A percentile compares a stretch with the other conserved stretches of the same genome.
phyloP scores from a whole-genome alignment of 2,113 vertebrate genomes.

The Isurus oxyrinchus region DNA sequence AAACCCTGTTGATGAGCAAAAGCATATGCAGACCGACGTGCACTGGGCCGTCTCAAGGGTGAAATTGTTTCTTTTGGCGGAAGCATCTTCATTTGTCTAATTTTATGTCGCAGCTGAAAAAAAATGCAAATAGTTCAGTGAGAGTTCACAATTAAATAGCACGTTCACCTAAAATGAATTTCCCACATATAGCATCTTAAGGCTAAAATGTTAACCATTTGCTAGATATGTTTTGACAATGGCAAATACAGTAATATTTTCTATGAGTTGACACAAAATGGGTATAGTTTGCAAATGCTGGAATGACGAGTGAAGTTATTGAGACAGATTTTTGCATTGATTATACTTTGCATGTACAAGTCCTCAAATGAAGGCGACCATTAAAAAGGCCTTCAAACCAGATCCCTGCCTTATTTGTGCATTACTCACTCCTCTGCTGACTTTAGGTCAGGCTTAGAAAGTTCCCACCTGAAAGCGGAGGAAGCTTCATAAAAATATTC shows the following conservation, averaged over 20 bases:
- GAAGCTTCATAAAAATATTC: neutral
- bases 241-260: neutral
- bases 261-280: neutral
- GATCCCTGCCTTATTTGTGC: neutral
- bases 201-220: neutral
- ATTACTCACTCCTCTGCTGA: neutral
- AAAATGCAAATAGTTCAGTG: neutral
- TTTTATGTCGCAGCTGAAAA: constrained; percentile 64
- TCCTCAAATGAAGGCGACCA: neutral
- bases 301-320: neutral
- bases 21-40: constrained; percentile 81
- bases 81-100: constrained; percentile 57
- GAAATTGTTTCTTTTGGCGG: constrained; percentile 45
- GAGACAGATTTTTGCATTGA: neutral
- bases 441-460: neutral
- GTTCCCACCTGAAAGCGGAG: neutral
- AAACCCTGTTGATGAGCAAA: constrained; percentile 89
- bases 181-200: neutral
- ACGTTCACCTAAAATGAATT: neutral
- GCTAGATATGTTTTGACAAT: neutral
- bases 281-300: neutral
- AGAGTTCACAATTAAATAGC: neutral
- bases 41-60: constrained; percentile 52
- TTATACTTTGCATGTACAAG: neutral
- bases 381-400: neutral